A percentile compares a stretch with the other conserved stretches of the same genome.
Conservation (phyloP, 2,888 invertebrate species). For the Lobophora halterata region DNA sequence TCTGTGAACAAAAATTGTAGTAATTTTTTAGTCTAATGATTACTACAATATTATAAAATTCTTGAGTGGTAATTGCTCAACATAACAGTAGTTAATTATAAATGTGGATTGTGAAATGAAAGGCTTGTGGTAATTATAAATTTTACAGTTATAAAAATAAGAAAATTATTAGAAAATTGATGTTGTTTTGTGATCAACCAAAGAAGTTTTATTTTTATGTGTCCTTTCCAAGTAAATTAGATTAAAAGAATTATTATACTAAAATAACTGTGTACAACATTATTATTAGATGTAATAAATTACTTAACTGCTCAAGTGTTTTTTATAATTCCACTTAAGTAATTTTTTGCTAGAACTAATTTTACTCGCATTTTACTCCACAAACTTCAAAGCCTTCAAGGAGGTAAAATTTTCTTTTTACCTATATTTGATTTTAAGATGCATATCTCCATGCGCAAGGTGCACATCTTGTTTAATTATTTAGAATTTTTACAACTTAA, state of each 20-base stretch:
- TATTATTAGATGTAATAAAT: constrained; percentile 75
- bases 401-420: no score
- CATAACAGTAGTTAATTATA: constrained; percentile 42
- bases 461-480: no score
- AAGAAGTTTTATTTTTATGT: constrained; percentile 77
- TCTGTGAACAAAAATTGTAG: constrained; percentile 43
- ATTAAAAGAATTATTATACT: constrained; percentile 58
- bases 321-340: constrained; percentile 29
- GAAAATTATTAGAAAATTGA: constrained; percentile 55
- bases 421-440: no score
- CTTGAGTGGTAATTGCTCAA: constrained; percentile 57
- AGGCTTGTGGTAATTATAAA: constrained; percentile 65
- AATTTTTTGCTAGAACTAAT: no score
- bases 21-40: constrained; percentile 47
- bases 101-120: constrained; percentile 57
- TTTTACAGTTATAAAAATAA: constrained; percentile 34
- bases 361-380: no score
- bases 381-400: no score
- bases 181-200: constrained; percentile 75
- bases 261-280: constrained; percentile 63
- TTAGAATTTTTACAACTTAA: no score
- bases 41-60: constrained; percentile 36
- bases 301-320: constrained; percentile 68
- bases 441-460: not conserved
- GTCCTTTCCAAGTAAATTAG: constrained; percentile 57